Conservation (phyloP, 1,140 invertebrate genomes). For the Cryptotermes secundus region DNA sequence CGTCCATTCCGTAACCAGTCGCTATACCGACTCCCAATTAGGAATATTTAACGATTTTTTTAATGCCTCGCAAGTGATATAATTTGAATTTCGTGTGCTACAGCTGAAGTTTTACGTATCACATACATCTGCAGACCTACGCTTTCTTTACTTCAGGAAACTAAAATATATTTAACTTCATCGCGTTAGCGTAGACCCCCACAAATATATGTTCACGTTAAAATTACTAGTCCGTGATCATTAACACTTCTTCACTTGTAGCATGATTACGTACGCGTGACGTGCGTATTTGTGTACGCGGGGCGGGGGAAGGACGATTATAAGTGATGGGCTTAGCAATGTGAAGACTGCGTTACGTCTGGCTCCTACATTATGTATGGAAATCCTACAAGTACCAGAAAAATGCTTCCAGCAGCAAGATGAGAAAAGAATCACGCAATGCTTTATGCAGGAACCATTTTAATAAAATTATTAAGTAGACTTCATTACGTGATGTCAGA, state of each 20-base stretch:
- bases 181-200: too few relatives aligned
- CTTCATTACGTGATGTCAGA: too few relatives aligned
- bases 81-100: too few relatives aligned
- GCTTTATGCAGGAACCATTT: neutral
- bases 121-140: too few relatives aligned
- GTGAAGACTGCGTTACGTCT: neutral
- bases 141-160: too few relatives aligned
- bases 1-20: too few relatives aligned
- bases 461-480: neutral
- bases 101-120: too few relatives aligned
- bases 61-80: too few relatives aligned
- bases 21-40: too few relatives aligned
- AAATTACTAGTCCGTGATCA: neutral
- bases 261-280: neutral
- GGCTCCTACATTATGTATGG: neutral
- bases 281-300: too few relatives aligned
- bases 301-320: neutral
- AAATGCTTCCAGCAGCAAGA: neutral
- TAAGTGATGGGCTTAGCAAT: neutral
- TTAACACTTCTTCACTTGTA: neutral
- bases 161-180: too few relatives aligned
- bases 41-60: too few relatives aligned
- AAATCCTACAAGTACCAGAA: neutral
- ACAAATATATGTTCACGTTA: neutral
- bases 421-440: neutral